phyloP scores from a whole-genome alignment of 37 sponge, comb jelly and placozoan genomes.

The Cladorhizidae sp. region DNA sequence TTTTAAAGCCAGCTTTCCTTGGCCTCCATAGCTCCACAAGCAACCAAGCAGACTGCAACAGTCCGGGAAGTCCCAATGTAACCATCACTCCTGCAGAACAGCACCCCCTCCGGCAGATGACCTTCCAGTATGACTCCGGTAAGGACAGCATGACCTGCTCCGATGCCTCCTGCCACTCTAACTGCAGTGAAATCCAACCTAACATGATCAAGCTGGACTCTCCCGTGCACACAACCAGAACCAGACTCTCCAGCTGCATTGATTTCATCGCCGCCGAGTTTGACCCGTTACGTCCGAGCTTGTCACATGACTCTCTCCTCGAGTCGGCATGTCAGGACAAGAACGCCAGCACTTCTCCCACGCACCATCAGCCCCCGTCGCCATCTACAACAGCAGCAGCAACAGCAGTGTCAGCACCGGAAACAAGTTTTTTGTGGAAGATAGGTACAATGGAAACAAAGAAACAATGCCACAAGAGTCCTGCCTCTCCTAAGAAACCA shows the following conservation, averaged over 20 bases:
- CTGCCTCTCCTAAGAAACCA: neutral
- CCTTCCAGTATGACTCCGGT: slow-evolving; percentile 47
- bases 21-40: neutral
- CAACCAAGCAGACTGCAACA: slow-evolving; percentile 16
- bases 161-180: slow-evolving; percentile 35
- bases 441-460: no score
- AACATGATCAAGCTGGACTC: slow-evolving; percentile 31
- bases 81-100: slow-evolving; percentile 22
- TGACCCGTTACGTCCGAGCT: slow-evolving; percentile 29
- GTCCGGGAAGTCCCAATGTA: slow-evolving; percentile 39
- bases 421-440: no score
- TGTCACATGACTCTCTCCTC: slow-evolving; percentile 36
- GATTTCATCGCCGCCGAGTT: neutral
- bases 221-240: neutral
- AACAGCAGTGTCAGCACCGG: no score
- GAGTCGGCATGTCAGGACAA: neutral
- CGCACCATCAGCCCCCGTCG: neutral
- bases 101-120: neutral
- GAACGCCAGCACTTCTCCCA: neutral
- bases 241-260: neutral
- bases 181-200: slow-evolving; percentile 5
- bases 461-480: neutral
- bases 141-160: slow-evolving; percentile 44
- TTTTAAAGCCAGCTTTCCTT: neutral
- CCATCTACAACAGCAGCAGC: neutral